phyloP scores from a whole-genome alignment of 2,113 vertebrate genomes.

The Prionailurus viverrinus region DNA sequence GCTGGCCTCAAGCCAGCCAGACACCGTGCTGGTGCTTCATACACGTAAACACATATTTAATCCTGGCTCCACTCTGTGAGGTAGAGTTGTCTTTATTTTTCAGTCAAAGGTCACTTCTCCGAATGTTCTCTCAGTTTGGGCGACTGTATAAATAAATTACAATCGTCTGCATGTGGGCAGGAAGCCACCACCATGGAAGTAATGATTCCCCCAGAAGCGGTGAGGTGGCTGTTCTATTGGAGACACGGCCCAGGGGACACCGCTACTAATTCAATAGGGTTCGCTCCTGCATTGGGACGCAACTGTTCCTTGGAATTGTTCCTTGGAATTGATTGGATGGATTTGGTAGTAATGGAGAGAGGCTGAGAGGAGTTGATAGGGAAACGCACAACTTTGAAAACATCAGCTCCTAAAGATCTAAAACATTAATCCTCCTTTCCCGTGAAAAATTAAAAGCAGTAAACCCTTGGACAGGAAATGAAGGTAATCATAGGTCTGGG shows the following conservation, averaged over 20 bases:
- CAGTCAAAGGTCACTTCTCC: not conserved
- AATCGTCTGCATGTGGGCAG: not conserved
- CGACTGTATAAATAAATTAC: not conserved
- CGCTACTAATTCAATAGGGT: not conserved
- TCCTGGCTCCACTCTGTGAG: not conserved
- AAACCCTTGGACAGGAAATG: not conserved
- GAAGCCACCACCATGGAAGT: not conserved
- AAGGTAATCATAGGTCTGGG: not conserved
- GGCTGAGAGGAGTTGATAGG: too few relatives aligned
- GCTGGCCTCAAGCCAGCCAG: not conserved
- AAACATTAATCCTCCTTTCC: not conserved
- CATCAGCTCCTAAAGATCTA: not conserved
- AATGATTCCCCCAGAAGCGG: not conserved
- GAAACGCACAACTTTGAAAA: not conserved
- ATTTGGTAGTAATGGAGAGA: not conserved
- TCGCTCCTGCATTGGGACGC: fast-evolving
- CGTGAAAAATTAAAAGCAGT: not conserved
- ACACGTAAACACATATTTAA: fast-evolving
- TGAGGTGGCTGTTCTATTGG: not conserved
- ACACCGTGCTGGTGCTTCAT: not conserved
- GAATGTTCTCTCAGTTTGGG: not conserved
- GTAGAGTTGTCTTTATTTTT: not conserved
- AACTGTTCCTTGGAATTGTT: not conserved
- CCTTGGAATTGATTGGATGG: not conserved
- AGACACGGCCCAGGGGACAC: not conserved